Evolutionary conservation across 2,113 vertebrate species (phyloP), one percentile per base, ranked within the genome.

Genomic region (Symphodus melops): DNA sequence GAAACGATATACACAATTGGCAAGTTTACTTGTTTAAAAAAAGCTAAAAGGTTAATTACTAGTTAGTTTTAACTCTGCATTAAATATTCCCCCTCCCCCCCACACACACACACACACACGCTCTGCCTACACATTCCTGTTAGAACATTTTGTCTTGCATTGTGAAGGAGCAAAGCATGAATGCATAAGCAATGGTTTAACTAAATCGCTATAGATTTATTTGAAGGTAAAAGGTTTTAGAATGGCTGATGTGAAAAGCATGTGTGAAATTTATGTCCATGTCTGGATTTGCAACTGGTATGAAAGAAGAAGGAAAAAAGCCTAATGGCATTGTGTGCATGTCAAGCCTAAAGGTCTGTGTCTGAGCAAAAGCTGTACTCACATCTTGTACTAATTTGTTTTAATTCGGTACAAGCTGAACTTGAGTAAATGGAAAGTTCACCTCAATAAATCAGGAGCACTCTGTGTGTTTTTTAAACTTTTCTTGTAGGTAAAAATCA

Each of bases 161-260:
- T 56, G 46, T 12, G 17, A 0, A 51, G 23, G 8, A 64, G 46
- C 13, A 54, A 7, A 44, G 8, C 28, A n/a, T n/a, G 36, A 10
- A 65, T 52, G 53, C 28, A 65, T 25, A 36, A 51, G 46, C 46
- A 53, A 2, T 1, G 14, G 17, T 65, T 58, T 59, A 16, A 65
- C 57, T 17, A 17, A 59, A 68, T 20, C 49, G 5, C 23, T 37
- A 64, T 8, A 61, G 61, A 75, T 75, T 83, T 75, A 66, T 49
- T 10, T 55, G 1, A 1, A 51, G 48, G 59, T 69, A 59, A 0
- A 1, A 51, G 48, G 59, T 69, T 65, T 74, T 48, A 8, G 10
- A 51, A 5, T 25, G 28, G 56, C 36, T 39, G 61, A 53, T 33
- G 11, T 41, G 16, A 75, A 70, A 61, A 51, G 17, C 23, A 28